These are phyloP conservation scores for Pseudomyrmex dendroicus DNA, from an alignment of 1,140 invertebrate genomes.

Conservation along the genomic window DNA sequence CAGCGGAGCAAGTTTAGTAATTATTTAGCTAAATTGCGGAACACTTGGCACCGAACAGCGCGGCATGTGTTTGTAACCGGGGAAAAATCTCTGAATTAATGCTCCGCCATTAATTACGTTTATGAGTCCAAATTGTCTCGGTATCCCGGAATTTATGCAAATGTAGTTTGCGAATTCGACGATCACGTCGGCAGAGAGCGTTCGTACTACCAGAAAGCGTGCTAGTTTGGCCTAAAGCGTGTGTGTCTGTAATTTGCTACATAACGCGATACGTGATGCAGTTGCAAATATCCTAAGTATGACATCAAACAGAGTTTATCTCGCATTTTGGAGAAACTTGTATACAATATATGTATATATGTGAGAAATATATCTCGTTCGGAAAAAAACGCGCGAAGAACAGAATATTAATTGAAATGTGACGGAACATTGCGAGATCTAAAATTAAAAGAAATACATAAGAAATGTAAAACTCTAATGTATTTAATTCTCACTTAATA, in stretches of 20 bases:
- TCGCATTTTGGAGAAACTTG: neutral
- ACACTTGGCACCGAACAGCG: constrained; percentile 81
- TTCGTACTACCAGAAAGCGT: constrained; percentile 29
- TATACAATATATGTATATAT: no score
- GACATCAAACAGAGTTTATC: neutral
- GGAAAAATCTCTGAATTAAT: constrained; percentile 84
- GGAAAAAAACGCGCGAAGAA: neutral
- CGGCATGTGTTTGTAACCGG: constrained; percentile 81
- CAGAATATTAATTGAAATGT: neutral
- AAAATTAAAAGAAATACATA: no score
- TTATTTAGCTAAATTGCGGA: constrained; percentile 85
- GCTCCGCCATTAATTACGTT: constrained; percentile 84
- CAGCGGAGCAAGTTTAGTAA: constrained; percentile 81
- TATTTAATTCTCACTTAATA: no score
- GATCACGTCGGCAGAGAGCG: constrained; percentile 54
- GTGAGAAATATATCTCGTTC: neutral
- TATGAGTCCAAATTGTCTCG: constrained; percentile 83
- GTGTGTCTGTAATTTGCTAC: constrained; percentile 42
- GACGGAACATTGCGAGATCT: no score
- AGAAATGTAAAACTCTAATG: no score
- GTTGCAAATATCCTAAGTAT: constrained; percentile 20
- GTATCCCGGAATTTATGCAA: constrained; percentile 76
- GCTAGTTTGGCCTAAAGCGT: constrained; percentile 33
- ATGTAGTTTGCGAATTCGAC: constrained; percentile 74
- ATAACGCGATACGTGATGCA: constrained; percentile 47